Base-by-base conservation (phyloP, 2,797 vertebrate genomes). In the Pyrrhura leucotis region DNA sequence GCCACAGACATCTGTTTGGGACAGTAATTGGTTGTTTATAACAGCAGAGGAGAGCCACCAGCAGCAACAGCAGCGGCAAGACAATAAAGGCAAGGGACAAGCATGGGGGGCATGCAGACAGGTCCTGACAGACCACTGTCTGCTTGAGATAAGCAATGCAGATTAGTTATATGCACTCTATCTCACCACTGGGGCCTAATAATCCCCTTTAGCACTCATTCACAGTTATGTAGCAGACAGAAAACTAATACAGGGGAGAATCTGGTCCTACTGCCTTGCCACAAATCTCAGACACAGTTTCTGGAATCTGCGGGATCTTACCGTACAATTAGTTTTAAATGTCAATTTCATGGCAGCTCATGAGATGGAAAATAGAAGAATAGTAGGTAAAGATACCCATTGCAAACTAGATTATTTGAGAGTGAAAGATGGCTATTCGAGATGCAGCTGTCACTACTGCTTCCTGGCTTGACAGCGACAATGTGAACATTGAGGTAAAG, bases 291-390 rank as follows among this genome's bases (percentile, higher is more conserved):
- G 96, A 96, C 95, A 90, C 88, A 62, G 97, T 93, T 97, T 97
- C 97, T 97, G 97, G 97, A 98, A 98, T 98, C 95, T 5, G 88
- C 67, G 90, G 94, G 97, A 98, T 98, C 98, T 98, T 93, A 97
- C 98, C 96, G 92, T 98, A 98, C 98, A 98, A 98, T 99, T 99
- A 98, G 98, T 98, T 98, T 98, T 98, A 99, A 99, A 99, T 99
- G 98, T 98, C 99, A 99, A 99, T 99, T 99, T 99, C 99, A 99
- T 93, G 98, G 98, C 47, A 50, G 98, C 98, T 98, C 98, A 97
- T 94, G 97, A 98, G 97, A 96, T 98, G 98, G 98, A 98, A 98
- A 99, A 98, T 97, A 97, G 97, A 96, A 96, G 96, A 97, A 91
- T 63, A 92, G 95, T 80, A 95, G 97, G 91, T 96, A 81, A 97